Percentiles rank a stretch among this genome's conserved stretches.
Evolutionary conservation across 2,888 invertebrate species (phyloP).

Genomic region (Trichopoda pennipes): DNA sequence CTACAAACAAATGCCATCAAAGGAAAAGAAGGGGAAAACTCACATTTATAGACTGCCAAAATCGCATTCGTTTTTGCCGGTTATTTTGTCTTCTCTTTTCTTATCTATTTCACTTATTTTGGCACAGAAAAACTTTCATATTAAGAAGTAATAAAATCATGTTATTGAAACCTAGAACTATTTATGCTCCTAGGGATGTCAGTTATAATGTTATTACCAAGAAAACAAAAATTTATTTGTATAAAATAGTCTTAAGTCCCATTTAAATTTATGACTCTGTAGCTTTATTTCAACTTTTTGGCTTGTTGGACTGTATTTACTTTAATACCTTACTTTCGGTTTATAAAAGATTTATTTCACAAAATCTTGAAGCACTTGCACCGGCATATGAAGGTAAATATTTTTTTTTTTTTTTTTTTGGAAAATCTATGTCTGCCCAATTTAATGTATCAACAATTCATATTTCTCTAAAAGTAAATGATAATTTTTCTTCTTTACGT

Average conservation of each 20-base stretch:
- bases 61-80: slow-evolving; percentile 7
- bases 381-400: background rate
- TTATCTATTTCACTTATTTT: slow-evolving; percentile 19
- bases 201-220: slow-evolving; percentile 38
- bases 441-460: background rate
- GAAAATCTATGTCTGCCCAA: slow-evolving; percentile 24
- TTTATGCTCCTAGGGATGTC: slow-evolving; percentile 24
- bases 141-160: slow-evolving; percentile 62
- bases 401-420: too few species aligned
- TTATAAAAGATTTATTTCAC: background rate
- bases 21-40: background rate
- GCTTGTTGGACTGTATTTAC: slow-evolving; percentile 3
- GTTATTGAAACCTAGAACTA: slow-evolving; percentile 44
- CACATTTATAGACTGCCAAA: slow-evolving; percentile 5
- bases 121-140: slow-evolving; percentile 52
- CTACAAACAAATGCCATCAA: slow-evolving; percentile 37
- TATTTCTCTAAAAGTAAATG: background rate
- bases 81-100: background rate
- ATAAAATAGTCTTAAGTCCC: slow-evolving; percentile 19
- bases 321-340: background rate
- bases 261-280: slow-evolving; percentile 19
- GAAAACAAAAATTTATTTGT: slow-evolving; percentile 28
- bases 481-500: background rate
- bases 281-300: slow-evolving; percentile 14
- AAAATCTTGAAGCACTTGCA: background rate